Conservation (phyloP, 2,113 vertebrate species). For the Macrotis lagotis region DNA sequence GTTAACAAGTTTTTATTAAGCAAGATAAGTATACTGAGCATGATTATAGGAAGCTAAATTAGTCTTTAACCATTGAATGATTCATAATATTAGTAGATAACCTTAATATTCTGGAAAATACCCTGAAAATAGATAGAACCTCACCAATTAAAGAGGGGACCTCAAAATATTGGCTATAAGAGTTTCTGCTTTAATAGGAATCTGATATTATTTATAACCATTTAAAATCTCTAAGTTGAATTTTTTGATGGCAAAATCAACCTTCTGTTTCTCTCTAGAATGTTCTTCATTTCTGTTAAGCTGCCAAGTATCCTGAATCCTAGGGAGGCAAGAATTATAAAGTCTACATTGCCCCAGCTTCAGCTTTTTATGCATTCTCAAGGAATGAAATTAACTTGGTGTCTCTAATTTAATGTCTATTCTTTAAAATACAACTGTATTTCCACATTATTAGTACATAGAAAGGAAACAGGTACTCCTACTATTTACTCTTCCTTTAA, state of each 20-base stretch:
- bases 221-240: neutral
- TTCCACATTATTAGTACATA: neutral
- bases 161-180: neutral
- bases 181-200: neutral
- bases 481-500: neutral
- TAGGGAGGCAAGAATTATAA: neutral
- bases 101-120: neutral
- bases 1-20: constrained; percentile 19
- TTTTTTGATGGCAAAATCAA: neutral
- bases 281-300: neutral
- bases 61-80: neutral
- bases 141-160: neutral
- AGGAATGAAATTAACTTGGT: neutral
- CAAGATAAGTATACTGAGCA: neutral
- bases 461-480: neutral
- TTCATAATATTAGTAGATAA: fast-evolving
- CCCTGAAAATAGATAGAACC: neutral
- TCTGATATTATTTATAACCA: neutral
- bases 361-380: neutral
- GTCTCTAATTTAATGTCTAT: neutral
- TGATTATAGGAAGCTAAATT: fast-evolving
- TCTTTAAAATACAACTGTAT: neutral
- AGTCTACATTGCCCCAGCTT: neutral
- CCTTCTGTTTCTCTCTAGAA: neutral
- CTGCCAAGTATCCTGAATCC: neutral